Evolutionary conservation across 2,888 invertebrate genomes (phyloP).

Genomic region (Zeuzera pyrina): DNA sequence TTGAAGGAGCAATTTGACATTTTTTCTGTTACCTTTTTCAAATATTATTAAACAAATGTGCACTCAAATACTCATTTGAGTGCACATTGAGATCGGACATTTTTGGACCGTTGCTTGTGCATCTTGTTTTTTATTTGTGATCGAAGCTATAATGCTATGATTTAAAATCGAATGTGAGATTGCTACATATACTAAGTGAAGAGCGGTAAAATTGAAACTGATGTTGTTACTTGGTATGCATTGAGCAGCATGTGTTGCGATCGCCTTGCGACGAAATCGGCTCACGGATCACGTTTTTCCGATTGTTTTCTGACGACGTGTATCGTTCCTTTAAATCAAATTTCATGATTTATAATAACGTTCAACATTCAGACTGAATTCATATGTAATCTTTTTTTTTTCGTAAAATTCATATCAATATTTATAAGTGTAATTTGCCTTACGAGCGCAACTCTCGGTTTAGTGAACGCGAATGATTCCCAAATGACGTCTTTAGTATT

Average conservation of each 20-base stretch:
- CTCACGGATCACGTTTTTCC: conserved; percentile 60
- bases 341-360: conserved; percentile 51
- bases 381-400: conserved; percentile 31
- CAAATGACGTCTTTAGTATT: conserved; percentile 69
- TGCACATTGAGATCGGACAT: too few species aligned
- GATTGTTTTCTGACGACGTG: conserved; percentile 72
- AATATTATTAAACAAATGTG: too few species aligned
- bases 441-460: conserved; percentile 51
- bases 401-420: conserved; percentile 37
- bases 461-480: conserved; percentile 53
- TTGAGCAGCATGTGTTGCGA: conserved; percentile 59
- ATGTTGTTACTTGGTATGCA: conserved; percentile 67
- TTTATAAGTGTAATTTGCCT: conserved; percentile 53
- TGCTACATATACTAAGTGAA: too few species aligned
- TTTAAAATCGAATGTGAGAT: too few species aligned
- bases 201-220: conserved; percentile 62
- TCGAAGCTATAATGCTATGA: too few species aligned
- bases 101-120: too few species aligned
- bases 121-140: too few species aligned
- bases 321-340: conserved; percentile 68
- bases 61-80: too few species aligned
- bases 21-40: too few species aligned
- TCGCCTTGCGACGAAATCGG: conserved; percentile 46
- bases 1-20: too few species aligned
- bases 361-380: conserved; percentile 29